These are phyloP conservation scores for Falco biarmicus DNA, from an alignment of 2,797 vertebrate species.

Conservation along the genomic window DNA sequence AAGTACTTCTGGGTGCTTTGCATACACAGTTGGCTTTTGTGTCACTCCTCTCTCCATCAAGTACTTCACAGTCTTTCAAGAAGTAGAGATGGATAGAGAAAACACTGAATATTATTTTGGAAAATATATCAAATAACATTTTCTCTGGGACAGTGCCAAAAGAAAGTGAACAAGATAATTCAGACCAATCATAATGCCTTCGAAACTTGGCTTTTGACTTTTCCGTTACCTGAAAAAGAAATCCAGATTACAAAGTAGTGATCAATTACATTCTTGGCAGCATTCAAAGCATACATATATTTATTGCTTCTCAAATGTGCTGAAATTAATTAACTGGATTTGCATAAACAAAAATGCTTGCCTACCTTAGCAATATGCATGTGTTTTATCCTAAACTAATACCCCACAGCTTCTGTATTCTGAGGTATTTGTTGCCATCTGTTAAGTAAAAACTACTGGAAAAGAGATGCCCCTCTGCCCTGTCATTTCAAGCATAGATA, in stretches of 20 bases:
- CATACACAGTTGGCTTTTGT: not conserved
- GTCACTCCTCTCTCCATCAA: not conserved
- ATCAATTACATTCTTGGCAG: constrained; percentile 58
- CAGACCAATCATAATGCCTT: not conserved
- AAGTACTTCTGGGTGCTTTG: not conserved
- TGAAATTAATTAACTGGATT: constrained; percentile 44
- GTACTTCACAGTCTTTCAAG: not conserved
- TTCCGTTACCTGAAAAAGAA: constrained; percentile 30
- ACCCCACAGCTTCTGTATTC: not conserved
- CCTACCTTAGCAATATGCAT: not conserved
- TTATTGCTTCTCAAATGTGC: constrained; percentile 48
- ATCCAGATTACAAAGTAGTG: constrained; percentile 24
- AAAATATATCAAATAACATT: not conserved
- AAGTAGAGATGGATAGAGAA: not conserved
- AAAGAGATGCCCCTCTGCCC: not conserved
- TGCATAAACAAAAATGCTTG: constrained; percentile 12
- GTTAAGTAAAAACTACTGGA: not conserved
- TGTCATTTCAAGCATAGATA: not conserved
- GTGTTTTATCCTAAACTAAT: not conserved
- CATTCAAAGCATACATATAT: constrained; percentile 53
- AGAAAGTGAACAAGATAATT: not conserved
- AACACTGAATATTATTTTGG: not conserved
- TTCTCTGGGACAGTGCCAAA: not conserved
- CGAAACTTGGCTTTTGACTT: constrained; percentile 28
- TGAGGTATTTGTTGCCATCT: not conserved